Percentiles rank a stretch among this genome's conserved stretches.
Evolutionary conservation across 2,888 invertebrate genomes (phyloP).

Genomic region (Scelioninae gen. 1): DNA sequence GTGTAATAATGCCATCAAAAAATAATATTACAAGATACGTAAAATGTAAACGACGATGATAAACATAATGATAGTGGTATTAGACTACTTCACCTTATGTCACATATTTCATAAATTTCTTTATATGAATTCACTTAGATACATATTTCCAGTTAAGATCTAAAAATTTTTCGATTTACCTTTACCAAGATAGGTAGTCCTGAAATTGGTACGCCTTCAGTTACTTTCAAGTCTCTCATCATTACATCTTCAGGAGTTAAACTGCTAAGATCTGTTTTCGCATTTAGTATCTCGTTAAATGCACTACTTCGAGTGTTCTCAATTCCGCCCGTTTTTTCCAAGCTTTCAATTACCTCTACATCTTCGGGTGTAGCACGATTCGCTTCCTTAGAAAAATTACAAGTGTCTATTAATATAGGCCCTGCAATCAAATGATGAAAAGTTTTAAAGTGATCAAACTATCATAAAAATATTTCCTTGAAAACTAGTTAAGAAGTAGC

Average conservation of each 20-base stretch:
- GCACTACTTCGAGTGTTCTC: slow-evolving; percentile 76
- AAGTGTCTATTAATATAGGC: slow-evolving; percentile 92
- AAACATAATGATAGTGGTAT: too few species aligned
- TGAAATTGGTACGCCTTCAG: slow-evolving; percentile 86
- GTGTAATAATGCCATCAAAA: too few species aligned
- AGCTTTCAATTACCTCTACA: slow-evolving; percentile 85
- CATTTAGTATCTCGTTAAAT: slow-evolving; percentile 86
- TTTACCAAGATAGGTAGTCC: slow-evolving; percentile 88
- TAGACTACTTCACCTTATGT: too few species aligned
- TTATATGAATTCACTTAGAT: not conserved
- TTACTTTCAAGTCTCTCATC: slow-evolving; percentile 90
- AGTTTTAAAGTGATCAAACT: not conserved
- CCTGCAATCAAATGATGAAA: slow-evolving; percentile 85
- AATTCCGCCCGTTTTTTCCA: slow-evolving; percentile 86
- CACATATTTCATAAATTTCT: too few species aligned
- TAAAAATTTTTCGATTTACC: slow-evolving; percentile 81
- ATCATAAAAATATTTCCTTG: not conserved
- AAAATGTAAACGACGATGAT: too few species aligned
- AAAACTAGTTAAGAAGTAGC: too few species aligned
- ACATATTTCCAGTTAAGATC: not conserved
- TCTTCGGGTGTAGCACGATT: slow-evolving; percentile 89
- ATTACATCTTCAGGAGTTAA: slow-evolving; percentile 89
- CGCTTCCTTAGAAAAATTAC: slow-evolving; percentile 89
- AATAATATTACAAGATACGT: too few species aligned
- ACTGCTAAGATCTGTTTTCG: slow-evolving; percentile 88